Evolutionary conservation across 2,797 vertebrate species (phyloP).

Genomic region (Bradypodion ventrale): DNA sequence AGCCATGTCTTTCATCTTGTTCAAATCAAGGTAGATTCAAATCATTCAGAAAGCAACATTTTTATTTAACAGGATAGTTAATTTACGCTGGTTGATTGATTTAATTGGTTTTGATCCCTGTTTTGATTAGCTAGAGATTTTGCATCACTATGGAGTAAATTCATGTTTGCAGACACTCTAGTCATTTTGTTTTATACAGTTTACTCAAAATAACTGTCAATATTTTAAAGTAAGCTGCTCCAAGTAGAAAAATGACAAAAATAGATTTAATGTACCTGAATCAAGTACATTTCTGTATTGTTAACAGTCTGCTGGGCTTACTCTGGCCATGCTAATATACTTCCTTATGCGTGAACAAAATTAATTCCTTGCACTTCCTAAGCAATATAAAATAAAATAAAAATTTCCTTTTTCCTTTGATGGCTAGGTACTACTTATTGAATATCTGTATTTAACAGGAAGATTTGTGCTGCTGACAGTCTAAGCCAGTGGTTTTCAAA

Average conservation of each 20-base stretch:
- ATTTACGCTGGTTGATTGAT: slow-evolving; percentile 66
- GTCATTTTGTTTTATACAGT: background rate
- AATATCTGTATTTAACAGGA: no score
- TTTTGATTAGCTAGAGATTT: slow-evolving; percentile 57
- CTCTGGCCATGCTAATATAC: slow-evolving; percentile 30
- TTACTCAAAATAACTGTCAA: slow-evolving; percentile 45
- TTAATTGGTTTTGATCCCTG: slow-evolving; percentile 63
- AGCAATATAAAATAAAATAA: slow-evolving; percentile 29
- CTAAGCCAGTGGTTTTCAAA: no score
- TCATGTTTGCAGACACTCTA: background rate
- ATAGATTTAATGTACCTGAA: slow-evolving; percentile 14
- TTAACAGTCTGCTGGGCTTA: slow-evolving; percentile 20
- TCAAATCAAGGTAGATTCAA: slow-evolving; percentile 51
- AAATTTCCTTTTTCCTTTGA: slow-evolving; percentile 27
- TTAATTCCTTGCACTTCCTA: background rate
- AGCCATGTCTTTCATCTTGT: slow-evolving; percentile 42
- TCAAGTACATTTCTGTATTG: background rate
- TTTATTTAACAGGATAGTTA: slow-evolving; percentile 66
- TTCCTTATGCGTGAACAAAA: slow-evolving; percentile 33
- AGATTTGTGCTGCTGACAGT: slow-evolving; percentile 20
- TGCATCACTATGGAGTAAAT: slow-evolving; percentile 38
- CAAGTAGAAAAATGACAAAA: slow-evolving; percentile 27
- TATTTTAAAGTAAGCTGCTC: slow-evolving; percentile 36
- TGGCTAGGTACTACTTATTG: slow-evolving; percentile 23
- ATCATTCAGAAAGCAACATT: slow-evolving; percentile 49